Base-by-base conservation (phyloP, 2,113 vertebrate genomes). In the Cyprinodon brontotheroides region DNA sequence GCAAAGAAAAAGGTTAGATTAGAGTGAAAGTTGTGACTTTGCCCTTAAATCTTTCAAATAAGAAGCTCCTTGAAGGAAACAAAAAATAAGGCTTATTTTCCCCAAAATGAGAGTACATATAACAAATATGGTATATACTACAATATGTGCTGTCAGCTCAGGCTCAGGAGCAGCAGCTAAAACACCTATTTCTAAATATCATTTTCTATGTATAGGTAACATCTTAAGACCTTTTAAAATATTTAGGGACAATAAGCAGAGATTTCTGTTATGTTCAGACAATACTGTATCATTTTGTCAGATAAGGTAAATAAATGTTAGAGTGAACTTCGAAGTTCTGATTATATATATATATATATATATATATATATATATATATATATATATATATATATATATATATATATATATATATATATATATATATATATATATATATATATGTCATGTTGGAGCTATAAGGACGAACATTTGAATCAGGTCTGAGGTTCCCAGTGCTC, bases 241-340 rank as follows among this genome's bases (percentile, higher is more conserved):
- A 36, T 59, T 39, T 43, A 61, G 29, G 50, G 45, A 80, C 70
- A 59, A 67, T 66, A 71, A 82, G 79, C 75, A 20, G 69, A 89
- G 38, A 40, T 67, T 36, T 50, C 74, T 73, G 73, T 72, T 72
- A 86, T 65, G 76, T 67, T 78, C 70, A 63, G 72, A 1, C 71
- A 86, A 77, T 86, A 29, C 29, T 29, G 29, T 87, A 86, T 84
- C 76, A 74, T 69, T 70, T 68, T 78, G 72, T 84, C 89, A 82
- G 81, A 66, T 43, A 37, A 86, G 22, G 78, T 5, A 60, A 75
- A 74, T 65, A 76, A 47, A 77, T 59, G 79, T 89, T 79, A 89
- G 80, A 41, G 0, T 4, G 17, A 75, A 83, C n/a, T n/a, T n/a
- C n/a, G 74, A n/a, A 41, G 74, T 47, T 0, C 48, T 17, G 36